A percentile compares a stretch with the other conserved stretches of the same genome.
phyloP scores from a whole-genome alignment of 2,113 vertebrate genomes.

The Trematomus loennbergii region DNA sequence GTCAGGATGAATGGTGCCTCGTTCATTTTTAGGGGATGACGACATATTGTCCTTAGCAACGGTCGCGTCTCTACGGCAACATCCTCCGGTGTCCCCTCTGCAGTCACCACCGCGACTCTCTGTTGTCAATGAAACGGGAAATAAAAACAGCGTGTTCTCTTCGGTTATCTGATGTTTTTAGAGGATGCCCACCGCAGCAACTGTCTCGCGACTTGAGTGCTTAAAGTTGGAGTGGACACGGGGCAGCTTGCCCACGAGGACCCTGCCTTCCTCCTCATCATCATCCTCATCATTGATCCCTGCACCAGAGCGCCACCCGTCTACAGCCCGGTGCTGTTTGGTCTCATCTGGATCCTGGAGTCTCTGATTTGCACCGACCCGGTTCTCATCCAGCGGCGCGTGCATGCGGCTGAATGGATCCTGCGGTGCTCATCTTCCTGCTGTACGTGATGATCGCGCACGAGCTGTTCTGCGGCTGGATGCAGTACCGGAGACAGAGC shows the following conservation, averaged over 20 bases:
- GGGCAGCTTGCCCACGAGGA: slow-evolving; percentile 28
- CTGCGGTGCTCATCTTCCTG: slow-evolving; percentile 90
- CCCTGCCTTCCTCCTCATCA: not conserved
- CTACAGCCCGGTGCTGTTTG: not conserved
- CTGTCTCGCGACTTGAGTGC: slow-evolving; percentile 14
- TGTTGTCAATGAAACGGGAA: slow-evolving; percentile 26
- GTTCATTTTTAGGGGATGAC: slow-evolving; percentile 50
- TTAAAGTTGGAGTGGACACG: slow-evolving; percentile 46
- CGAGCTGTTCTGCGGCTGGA: slow-evolving; percentile 90
- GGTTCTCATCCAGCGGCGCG: slow-evolving; percentile 24
- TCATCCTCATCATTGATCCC: not conserved
- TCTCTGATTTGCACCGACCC: not conserved
- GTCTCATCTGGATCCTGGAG: not conserved
- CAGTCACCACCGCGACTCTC: slow-evolving; percentile 42
- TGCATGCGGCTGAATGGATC: slow-evolving; percentile 83
- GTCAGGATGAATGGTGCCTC: slow-evolving; percentile 24
- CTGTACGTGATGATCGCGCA: slow-evolving; percentile 91
- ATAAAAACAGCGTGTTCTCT: not conserved
- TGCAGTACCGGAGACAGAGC: slow-evolving; percentile 88
- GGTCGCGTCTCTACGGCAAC: slow-evolving; percentile 83
- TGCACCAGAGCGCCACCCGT: not conserved
- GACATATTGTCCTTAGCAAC: slow-evolving; percentile 80
- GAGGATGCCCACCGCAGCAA: slow-evolving; percentile 7
- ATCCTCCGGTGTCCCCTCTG: slow-evolving; percentile 62
- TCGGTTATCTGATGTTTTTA: not conserved